phyloP scores from a whole-genome alignment of 1,140 invertebrate species.

The Meloidogyne hapla region DNA sequence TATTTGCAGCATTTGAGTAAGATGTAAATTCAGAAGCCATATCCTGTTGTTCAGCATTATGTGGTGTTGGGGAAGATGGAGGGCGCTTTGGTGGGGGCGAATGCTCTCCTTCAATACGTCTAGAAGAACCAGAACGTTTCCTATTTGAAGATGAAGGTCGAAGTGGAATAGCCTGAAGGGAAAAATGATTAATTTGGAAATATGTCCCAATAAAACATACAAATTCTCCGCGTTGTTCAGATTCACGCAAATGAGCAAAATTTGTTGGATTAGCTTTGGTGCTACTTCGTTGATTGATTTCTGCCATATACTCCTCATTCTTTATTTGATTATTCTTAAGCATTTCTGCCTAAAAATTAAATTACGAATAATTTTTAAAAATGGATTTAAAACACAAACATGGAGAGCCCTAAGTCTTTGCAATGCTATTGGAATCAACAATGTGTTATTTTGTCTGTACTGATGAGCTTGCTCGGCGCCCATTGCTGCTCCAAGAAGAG shows the following conservation, averaged over 20 bases:
- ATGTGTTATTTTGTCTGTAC: conserved; percentile 31
- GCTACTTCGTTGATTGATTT: not conserved
- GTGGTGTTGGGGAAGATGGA: conserved; percentile 5
- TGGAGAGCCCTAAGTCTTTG: conserved; percentile 40
- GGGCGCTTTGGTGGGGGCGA: conserved; percentile 20
- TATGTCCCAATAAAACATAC: not conserved
- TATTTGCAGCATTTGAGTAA: not conserved
- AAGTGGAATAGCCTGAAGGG: not conserved
- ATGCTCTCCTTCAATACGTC: not conserved
- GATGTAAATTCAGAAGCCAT: not conserved
- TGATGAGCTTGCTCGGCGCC: conserved; percentile 42
- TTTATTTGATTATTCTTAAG: conserved; percentile 27
- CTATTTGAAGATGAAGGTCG: not conserved
- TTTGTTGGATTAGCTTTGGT: conserved; percentile 9
- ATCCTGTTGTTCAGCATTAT: not conserved
- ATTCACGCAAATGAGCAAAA: conserved; percentile 23
- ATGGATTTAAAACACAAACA: conserved; percentile 30
- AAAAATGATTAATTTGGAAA: not conserved
- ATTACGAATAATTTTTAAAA: conserved; percentile 32
- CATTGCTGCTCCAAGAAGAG: conserved; percentile 37
- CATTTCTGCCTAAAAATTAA: conserved; percentile 44
- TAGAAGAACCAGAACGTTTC: not conserved
- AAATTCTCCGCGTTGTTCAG: not conserved
- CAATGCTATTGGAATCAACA: conserved; percentile 39
- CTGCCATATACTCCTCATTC: conserved; percentile 1